Evolutionary conservation across 2,113 vertebrate species (phyloP).

Genomic region (Lagopus muta): DNA sequence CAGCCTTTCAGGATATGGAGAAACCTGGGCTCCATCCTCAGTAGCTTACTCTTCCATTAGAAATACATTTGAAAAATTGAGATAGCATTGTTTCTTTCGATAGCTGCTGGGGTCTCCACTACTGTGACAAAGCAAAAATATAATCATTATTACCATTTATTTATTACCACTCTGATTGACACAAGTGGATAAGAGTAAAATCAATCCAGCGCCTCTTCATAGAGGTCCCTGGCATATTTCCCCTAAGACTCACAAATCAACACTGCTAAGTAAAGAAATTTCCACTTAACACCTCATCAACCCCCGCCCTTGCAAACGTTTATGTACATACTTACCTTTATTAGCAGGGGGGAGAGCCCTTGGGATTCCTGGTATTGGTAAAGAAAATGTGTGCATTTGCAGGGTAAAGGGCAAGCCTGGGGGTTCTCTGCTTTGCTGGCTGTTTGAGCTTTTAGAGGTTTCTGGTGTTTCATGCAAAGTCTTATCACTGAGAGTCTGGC

Average conservation of each 20-base stretch:
- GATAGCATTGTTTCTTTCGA: background rate
- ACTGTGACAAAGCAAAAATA: background rate
- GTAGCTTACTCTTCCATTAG: background rate
- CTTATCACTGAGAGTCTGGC: background rate
- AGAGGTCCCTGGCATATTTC: constrained; percentile 5
- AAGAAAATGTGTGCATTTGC: background rate
- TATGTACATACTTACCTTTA: constrained; percentile 3
- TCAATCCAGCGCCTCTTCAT: background rate
- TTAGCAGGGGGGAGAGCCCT: background rate
- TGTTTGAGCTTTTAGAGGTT: background rate
- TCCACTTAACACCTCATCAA: constrained; percentile 45
- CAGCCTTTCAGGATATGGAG: background rate
- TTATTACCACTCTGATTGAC: background rate
- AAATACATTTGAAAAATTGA: background rate
- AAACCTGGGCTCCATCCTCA: background rate
- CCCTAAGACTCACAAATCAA: constrained; percentile 23
- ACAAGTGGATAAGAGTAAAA: background rate
- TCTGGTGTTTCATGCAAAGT: background rate
- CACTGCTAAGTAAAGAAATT: constrained; percentile 41
- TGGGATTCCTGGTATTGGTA: background rate
- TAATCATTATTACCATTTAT: background rate
- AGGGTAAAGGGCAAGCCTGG: background rate
- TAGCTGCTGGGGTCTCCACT: background rate
- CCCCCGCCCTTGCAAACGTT: background rate
- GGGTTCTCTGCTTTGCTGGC: background rate